phyloP scores from a whole-genome alignment of 30 jellyfish, hydroid and myxozoan species.

The Aurelia aurita region DNA sequence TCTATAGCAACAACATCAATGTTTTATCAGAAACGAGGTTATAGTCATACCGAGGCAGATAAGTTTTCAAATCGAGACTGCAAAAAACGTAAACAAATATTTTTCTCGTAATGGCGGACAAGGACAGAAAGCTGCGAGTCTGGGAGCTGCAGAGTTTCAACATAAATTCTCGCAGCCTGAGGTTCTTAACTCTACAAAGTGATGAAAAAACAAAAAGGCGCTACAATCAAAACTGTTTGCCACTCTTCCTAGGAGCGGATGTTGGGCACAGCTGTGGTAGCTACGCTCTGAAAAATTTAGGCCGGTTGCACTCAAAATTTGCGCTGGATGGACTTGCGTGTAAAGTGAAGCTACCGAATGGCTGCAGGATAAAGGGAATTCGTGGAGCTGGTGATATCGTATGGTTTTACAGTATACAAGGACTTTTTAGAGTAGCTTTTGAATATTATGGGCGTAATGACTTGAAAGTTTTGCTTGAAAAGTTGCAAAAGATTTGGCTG shows the following conservation, averaged over 20 bases:
- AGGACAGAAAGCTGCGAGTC: neutral
- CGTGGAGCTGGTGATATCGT: slow-evolving; percentile 51
- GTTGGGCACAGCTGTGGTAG: slow-evolving; percentile 48
- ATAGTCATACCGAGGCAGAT: too few species aligned
- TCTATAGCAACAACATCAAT: too few species aligned
- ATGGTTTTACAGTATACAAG: slow-evolving; percentile 80
- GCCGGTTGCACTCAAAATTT: slow-evolving; percentile 50
- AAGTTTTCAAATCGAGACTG: too few species aligned
- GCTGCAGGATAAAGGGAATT: slow-evolving; percentile 45
- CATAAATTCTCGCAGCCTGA: neutral
- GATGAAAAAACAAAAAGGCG: neutral
- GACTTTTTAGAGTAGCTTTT: slow-evolving; percentile 67
- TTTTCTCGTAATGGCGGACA: neutral
- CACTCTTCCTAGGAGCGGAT: slow-evolving; percentile 73
- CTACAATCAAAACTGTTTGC: neutral
- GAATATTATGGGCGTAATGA: slow-evolving; percentile 27
- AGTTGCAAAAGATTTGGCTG: slow-evolving; percentile 45
- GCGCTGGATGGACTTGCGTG: slow-evolving; percentile 55
- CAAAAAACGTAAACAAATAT: too few species aligned
- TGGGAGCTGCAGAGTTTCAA: slow-evolving; percentile 4
- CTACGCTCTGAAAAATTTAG: slow-evolving; percentile 42
- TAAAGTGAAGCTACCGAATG: slow-evolving; percentile 37
- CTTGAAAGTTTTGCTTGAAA: slow-evolving; percentile 36
- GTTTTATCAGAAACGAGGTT: too few species aligned
- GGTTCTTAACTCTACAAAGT: neutral